Percentiles rank a stretch among this genome's conserved stretches.
Conservation (phyloP, 2,888 invertebrate species). For the Pediacus dermestoides region DNA sequence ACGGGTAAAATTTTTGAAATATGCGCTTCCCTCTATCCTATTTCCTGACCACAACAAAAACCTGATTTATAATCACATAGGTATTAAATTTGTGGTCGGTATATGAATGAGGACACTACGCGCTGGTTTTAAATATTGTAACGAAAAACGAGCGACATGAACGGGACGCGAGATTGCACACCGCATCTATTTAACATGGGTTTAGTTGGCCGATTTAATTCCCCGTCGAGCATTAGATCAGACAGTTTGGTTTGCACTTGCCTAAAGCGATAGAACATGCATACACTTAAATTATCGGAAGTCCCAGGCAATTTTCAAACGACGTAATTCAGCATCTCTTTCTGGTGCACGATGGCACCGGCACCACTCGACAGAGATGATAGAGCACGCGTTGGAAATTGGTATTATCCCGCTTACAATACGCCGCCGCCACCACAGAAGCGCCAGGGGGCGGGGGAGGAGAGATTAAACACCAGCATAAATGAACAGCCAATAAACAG, state of each 20-base stretch:
- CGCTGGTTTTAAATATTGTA: too few relatives aligned
- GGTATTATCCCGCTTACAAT: slow-evolving; percentile 32
- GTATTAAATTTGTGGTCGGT: too few relatives aligned
- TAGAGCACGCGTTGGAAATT: slow-evolving; percentile 37
- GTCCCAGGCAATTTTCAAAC: slow-evolving; percentile 37
- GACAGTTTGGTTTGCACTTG: slow-evolving; percentile 41
- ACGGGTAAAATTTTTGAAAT: too few relatives aligned
- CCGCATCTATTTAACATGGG: slow-evolving; percentile 34
- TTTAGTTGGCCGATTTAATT: slow-evolving; percentile 42
- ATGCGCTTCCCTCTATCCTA: too few relatives aligned
- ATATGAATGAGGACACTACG: too few relatives aligned
- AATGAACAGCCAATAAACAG: slow-evolving; percentile 48
- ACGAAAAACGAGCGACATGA: slow-evolving; percentile 24
- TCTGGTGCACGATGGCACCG: slow-evolving; percentile 23
- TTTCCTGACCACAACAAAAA: too few relatives aligned
- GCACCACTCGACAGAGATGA: slow-evolving; percentile 26
- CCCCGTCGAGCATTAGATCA: slow-evolving; percentile 42
- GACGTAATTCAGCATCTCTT: slow-evolving; percentile 31
- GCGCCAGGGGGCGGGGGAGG: slow-evolving; percentile 25
- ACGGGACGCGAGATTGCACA: slow-evolving; percentile 25
- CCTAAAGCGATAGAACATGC: slow-evolving; percentile 45
- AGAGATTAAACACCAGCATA: slow-evolving; percentile 47
- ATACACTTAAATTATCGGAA: slow-evolving; percentile 47
- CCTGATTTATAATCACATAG: too few relatives aligned
- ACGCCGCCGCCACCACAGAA: slow-evolving; percentile 29